Conservation (phyloP, 2,113 vertebrate genomes). For the Corythoichthys haematopterus region DNA sequence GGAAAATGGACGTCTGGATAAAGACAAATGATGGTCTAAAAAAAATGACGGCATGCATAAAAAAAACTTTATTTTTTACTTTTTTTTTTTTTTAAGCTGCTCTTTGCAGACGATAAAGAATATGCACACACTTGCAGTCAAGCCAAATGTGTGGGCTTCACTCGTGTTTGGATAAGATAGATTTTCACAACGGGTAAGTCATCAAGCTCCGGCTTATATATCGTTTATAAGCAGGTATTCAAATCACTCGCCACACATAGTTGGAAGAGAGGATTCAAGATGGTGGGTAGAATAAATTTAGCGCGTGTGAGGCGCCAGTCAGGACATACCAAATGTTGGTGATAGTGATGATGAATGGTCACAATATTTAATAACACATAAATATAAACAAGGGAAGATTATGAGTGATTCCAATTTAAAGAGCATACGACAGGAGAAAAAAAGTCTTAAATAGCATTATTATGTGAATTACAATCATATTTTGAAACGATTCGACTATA, state of each 20-base stretch:
- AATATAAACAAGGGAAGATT: neutral
- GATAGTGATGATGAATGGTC: constrained; percentile 45
- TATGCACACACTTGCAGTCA: constrained; percentile 27
- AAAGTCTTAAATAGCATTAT: no score
- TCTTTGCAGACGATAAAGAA: no score
- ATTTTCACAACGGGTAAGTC: constrained; percentile 76
- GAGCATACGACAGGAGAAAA: no score
- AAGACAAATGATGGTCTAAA: neutral
- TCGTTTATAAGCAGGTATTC: constrained; percentile 70
- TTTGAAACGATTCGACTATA: no score
- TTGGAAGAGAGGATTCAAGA: constrained; percentile 23
- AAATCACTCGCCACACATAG: constrained; percentile 49
- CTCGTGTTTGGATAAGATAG: constrained; percentile 71
- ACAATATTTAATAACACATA: constrained; percentile 36
- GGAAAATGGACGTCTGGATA: constrained; percentile 24
- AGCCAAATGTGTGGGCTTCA: constrained; percentile 52
- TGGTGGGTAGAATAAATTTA: constrained; percentile 36
- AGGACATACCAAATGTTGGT: constrained; percentile 44
- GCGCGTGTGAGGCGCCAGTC: constrained; percentile 34
- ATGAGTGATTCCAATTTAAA: neutral
- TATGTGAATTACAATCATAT: no score
- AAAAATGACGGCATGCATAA: neutral
- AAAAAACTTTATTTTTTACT: neutral
- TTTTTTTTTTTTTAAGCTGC: no score
- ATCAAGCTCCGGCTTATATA: constrained; percentile 67